These are phyloP conservation scores for Caenorhabditis doughertyi DNA, from an alignment of 2,888 invertebrate genomes.

Conservation along the genomic window DNA sequence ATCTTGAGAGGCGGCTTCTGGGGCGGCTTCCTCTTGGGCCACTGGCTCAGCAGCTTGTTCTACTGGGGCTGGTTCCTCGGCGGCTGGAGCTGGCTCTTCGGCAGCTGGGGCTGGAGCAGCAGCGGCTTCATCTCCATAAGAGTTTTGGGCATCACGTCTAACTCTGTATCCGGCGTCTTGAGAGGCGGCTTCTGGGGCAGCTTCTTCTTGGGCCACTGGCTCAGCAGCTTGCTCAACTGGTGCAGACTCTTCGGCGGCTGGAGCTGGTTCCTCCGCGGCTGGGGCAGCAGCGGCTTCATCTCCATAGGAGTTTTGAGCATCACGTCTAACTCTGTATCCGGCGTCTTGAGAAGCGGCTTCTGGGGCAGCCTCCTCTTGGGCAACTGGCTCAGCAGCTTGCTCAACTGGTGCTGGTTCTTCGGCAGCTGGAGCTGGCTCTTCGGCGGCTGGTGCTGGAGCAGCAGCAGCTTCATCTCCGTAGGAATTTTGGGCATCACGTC, in stretches of 20 bases:
- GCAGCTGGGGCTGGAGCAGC: constrained; percentile 51
- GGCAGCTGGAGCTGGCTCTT: constrained; percentile 56
- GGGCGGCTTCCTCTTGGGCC: constrained; percentile 57
- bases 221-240: no score
- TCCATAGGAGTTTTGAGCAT: constrained; percentile 61
- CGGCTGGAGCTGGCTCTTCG: constrained; percentile 54
- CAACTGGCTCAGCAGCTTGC: constrained; percentile 39
- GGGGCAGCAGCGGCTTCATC: constrained; percentile 32
- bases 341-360: constrained; percentile 55
- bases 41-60: constrained; percentile 55
- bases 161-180: neutral
- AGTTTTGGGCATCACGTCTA: no score
- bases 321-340: constrained; percentile 62
- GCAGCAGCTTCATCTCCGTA: constrained; percentile 67
- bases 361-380: constrained; percentile 56
- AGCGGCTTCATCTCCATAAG: neutral
- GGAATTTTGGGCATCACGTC: constrained; percentile 61
- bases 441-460: constrained; percentile 57
- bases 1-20: constrained; percentile 56
- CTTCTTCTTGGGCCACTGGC: constrained; percentile 6
- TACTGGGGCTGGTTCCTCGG: constrained; percentile 38
- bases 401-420: constrained; percentile 47
- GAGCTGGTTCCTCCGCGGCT: constrained; percentile 13
- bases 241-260: constrained; percentile 20
- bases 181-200: neutral